A percentile compares a stretch with the other conserved stretches of the same genome.
Evolutionary conservation across 2,888 invertebrate species (phyloP).

Genomic region (Salpingus planirostris): DNA sequence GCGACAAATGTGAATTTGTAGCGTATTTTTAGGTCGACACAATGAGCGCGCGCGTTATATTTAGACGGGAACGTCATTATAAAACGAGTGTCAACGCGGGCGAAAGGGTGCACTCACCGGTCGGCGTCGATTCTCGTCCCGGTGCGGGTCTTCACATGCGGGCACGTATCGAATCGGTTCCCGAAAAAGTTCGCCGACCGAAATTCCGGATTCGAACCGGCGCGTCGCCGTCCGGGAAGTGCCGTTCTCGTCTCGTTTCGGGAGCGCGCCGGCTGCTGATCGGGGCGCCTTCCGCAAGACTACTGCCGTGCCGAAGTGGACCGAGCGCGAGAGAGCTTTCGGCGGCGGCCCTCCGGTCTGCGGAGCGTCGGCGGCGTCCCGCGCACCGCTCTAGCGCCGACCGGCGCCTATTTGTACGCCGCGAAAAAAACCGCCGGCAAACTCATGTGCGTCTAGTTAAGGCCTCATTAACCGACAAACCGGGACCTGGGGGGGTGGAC

Average conservation of each 20-base stretch:
- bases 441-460: conserved; percentile 26
- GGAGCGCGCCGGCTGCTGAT: not conserved
- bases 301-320: conserved; percentile 3
- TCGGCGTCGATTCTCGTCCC: no score
- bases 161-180: no score
- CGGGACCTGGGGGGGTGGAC: no score
- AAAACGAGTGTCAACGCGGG: no score
- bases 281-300: not conserved
- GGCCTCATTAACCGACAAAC: conserved; percentile 25
- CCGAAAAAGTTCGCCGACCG: no score
- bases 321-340: conserved; percentile 7
- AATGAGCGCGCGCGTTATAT: no score
- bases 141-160: no score
- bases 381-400: conserved; percentile 25
- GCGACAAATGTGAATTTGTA: conserved; percentile 13
- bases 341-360: conserved; percentile 13
- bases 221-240: not conserved
- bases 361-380: conserved; percentile 20
- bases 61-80: no score
- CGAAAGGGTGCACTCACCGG: no score
- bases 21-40: conserved; percentile 10
- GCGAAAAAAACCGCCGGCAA: conserved; percentile 19
- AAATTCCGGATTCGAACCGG: not conserved
- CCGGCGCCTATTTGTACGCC: conserved; percentile 25
- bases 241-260: not conserved